phyloP scores from a whole-genome alignment of 2,888 invertebrate genomes.

The Belgica antarctica region DNA sequence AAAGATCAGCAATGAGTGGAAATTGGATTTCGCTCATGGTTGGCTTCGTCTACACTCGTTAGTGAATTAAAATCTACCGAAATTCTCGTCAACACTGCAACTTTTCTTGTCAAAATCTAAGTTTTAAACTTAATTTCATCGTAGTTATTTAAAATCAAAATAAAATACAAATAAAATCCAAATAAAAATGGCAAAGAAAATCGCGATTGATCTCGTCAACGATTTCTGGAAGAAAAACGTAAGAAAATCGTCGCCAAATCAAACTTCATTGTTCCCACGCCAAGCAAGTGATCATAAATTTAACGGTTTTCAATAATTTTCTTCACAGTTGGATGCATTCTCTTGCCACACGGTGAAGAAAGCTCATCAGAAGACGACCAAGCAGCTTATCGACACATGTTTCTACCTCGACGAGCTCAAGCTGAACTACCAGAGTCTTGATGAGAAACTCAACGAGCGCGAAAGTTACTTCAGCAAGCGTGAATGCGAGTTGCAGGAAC shows the following conservation, averaged over 20 bases:
- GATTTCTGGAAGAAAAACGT: constrained; percentile 39
- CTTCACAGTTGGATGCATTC: constrained; percentile 54
- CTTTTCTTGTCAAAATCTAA: neutral
- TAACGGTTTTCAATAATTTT: constrained; percentile 24
- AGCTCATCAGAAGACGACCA: constrained; percentile 48
- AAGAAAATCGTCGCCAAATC: constrained; percentile 19
- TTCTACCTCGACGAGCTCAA: constrained; percentile 50
- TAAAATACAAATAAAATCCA: no score
- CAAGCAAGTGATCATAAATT: neutral
- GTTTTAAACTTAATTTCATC: neutral
- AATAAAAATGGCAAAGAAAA: constrained; percentile 25
- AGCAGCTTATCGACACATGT: constrained; percentile 49
- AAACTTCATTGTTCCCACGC: no score
- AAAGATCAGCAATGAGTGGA: neutral
- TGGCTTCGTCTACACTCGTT: neutral
- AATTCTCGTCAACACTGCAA: neutral
- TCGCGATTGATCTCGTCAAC: constrained; percentile 23
- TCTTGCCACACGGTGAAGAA: constrained; percentile 50
- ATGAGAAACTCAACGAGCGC: constrained; percentile 51
- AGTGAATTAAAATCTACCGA: neutral
- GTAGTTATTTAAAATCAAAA: neutral
- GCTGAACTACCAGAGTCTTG: constrained; percentile 50
- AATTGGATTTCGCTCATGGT: neutral
- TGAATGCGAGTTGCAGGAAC: constrained; percentile 51
- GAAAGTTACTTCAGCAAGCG: constrained; percentile 50